These are phyloP conservation scores for Fulmarus glacialis DNA, from an alignment of 2,113 vertebrate genomes.

Conservation along the genomic window DNA sequence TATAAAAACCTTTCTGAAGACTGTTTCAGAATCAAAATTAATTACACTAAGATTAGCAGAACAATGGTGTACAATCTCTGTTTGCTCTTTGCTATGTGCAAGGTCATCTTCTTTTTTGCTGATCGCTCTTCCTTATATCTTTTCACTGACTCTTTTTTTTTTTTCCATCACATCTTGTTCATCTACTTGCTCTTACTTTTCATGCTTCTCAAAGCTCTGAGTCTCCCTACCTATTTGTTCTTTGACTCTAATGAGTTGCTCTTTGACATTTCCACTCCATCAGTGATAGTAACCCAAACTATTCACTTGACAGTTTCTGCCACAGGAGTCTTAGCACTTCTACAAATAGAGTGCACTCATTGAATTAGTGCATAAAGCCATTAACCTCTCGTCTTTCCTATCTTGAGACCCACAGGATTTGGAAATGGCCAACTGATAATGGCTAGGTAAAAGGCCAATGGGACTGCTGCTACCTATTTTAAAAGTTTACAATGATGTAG, in stretches of 20 bases:
- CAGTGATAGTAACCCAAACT: not conserved
- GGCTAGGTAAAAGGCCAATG: not conserved
- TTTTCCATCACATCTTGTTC: not conserved
- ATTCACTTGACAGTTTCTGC: conserved; percentile 24
- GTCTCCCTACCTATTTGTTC: conserved; percentile 14
- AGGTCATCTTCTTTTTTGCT: not conserved
- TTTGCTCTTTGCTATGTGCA: not conserved
- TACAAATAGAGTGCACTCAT: not conserved
- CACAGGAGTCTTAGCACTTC: conserved; percentile 5
- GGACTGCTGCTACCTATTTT: not conserved
- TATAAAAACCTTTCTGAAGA: not conserved
- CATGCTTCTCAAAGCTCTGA: not conserved
- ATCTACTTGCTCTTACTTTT: not conserved
- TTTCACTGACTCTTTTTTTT: not conserved
- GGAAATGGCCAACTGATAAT: not conserved
- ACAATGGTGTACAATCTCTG: not conserved
- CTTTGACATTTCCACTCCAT: conserved; percentile 49
- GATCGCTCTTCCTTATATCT: not conserved
- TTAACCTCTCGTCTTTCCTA: not conserved
- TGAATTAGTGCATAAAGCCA: conserved; percentile 27
- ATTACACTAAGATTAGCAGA: not conserved
- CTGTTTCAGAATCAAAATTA: not conserved
- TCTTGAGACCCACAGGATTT: not conserved
- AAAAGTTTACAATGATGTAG: not conserved
- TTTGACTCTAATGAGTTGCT: conserved; percentile 21